Evolutionary conservation across 1,140 invertebrate genomes (phyloP), one percentile per base, ranked within the genome.

Genomic region (Paralvinella palmiformis): DNA sequence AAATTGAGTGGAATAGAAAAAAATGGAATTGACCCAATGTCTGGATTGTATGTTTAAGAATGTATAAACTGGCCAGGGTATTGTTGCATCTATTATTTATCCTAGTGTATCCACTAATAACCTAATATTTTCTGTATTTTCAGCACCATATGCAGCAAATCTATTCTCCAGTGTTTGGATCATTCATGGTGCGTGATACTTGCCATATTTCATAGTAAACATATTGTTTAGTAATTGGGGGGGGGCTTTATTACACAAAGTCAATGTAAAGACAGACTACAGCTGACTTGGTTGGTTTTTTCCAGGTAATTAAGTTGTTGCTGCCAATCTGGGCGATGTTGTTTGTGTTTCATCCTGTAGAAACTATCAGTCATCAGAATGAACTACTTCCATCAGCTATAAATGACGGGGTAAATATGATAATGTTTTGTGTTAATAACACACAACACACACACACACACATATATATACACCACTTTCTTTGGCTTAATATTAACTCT

Each of bases 311-410:
- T 7, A 84, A 84, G 73, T 81, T 81, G 62, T 74, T 83, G 27
- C 64, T 83, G 52, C 84, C 84, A 52, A 83, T 81, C 59, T 84
- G 83, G 83, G 79, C 79, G 59, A 76, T 84, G 72, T 71, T 85
- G 59, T 79, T 78, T 67, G 78, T 84, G 41, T 83, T 84, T 72
- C 81, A 83, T 66, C 83, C 84, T 0, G 66, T 71, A 29, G 69
- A 68, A 24, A 69, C 70, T 33, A 59, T 65, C 15, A 36, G 44
- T 22, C 74, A 76, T 7, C 66, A 62, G 50, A 75, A 78, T 41
- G 73, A 76, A 55, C 56, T 73, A 2, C 62, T 73, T 29, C 75
- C 75, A 24, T 73, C 66, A n/a, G 67, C 73, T 50, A 76, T 71
- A 64, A 75, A 78, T 53, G 76, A 78, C 60, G 74, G 72, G 69